Conservation (phyloP, 2,888 invertebrate genomes). For the Metopia argyrocephala region DNA sequence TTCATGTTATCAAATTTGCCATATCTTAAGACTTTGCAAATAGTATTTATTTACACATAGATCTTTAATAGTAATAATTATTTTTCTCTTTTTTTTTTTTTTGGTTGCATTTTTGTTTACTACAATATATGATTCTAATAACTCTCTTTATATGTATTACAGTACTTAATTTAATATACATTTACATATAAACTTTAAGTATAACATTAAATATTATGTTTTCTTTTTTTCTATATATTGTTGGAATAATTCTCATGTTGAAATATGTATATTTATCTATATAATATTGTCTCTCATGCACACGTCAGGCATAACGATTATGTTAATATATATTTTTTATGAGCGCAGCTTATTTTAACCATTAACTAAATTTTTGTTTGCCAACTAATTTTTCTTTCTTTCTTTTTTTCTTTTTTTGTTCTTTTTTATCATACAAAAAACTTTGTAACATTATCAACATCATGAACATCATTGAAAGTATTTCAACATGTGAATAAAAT, state of each 20-base stretch:
- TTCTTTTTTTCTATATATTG: background rate
- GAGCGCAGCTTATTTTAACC: slow-evolving; percentile 62
- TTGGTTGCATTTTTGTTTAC: background rate
- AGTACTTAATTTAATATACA: background rate
- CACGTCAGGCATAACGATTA: slow-evolving; percentile 64
- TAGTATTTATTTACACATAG: too few relatives aligned
- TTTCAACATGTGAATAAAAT: background rate
- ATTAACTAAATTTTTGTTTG: slow-evolving; percentile 63
- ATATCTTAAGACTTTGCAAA: too few relatives aligned
- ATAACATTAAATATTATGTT: background rate
- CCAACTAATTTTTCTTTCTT: slow-evolving; percentile 38
- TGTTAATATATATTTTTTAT: slow-evolving; percentile 64
- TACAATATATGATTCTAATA: background rate
- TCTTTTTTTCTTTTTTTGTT: slow-evolving; percentile 3
- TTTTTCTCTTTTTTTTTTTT: too few relatives aligned
- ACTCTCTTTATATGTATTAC: background rate
- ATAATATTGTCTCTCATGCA: slow-evolving; percentile 51
- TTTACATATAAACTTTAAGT: background rate
- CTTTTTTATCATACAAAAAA: slow-evolving; percentile 41
- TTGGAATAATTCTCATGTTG: background rate
- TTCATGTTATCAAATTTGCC: too few relatives aligned
- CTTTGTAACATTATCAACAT: slow-evolving; percentile 41
- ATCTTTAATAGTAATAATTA: too few relatives aligned
- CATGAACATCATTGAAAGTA: slow-evolving; percentile 6
- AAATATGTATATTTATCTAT: background rate